phyloP scores from a whole-genome alignment of 2,113 vertebrate genomes.

The Aplodontia rufa region DNA sequence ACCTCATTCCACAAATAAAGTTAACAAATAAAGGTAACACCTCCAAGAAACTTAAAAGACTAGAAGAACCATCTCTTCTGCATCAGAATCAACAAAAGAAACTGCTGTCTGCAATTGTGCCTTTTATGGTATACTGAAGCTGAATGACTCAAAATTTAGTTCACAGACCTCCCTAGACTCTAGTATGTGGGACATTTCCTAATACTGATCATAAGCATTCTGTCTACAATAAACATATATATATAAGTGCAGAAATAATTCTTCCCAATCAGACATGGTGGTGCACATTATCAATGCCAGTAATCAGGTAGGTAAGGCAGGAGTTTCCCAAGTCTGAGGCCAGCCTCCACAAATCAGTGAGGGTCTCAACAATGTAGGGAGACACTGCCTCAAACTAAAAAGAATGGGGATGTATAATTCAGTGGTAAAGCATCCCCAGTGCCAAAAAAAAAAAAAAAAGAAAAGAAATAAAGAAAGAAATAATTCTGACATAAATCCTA shows the following conservation, averaged over 20 bases:
- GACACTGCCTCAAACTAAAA: no score
- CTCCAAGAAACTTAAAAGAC: neutral
- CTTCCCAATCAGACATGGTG: neutral
- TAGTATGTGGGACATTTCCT: neutral
- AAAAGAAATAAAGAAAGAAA: no score
- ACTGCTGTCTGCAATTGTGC: neutral
- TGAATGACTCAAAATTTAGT: neutral
- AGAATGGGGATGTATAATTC: no score
- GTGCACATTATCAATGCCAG: neutral
- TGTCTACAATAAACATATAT: neutral
- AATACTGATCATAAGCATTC: neutral
- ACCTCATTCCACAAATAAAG: neutral
- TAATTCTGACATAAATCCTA: conserved; percentile 1
- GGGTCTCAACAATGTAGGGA: no score
- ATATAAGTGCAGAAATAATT: no score
- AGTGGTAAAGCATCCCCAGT: neutral
- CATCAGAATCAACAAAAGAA: conserved; percentile 16
- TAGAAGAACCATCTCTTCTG: neutral
- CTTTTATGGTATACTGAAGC: neutral
- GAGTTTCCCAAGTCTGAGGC: no score
- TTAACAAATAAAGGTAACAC: no score
- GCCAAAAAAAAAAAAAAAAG: neutral
- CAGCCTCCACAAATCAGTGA: no score
- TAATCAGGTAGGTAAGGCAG: neutral
- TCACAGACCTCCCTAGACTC: neutral